Evolutionary conservation across 2,888 invertebrate species (phyloP).

Genomic region (Hylaea fasciaria): DNA sequence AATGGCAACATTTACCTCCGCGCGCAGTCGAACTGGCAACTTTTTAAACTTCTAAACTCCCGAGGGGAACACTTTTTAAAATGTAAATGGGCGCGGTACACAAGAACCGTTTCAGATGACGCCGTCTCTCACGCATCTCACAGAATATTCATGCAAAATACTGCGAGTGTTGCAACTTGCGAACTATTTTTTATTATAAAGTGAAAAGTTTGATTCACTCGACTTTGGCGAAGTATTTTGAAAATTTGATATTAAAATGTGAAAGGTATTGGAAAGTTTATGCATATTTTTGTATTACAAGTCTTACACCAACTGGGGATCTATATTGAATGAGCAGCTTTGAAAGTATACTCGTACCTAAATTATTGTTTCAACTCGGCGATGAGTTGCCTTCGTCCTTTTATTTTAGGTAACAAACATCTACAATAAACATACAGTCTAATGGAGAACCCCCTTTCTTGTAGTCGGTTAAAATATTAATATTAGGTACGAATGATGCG

Average conservation of each 20-base stretch:
- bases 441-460: too few relatives aligned
- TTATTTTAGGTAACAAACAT: too few relatives aligned
- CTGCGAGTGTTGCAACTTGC: constrained; percentile 40
- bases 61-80: constrained; percentile 44
- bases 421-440: too few relatives aligned
- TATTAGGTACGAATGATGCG: too few relatives aligned
- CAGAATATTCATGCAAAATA: constrained; percentile 56
- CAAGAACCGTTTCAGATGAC: constrained; percentile 51
- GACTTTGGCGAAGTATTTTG: constrained; percentile 19
- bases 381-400: too few relatives aligned
- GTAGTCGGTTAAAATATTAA: too few relatives aligned
- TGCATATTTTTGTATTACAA: constrained; percentile 11
- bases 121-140: constrained; percentile 48
- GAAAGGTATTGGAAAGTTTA: constrained; percentile 3
- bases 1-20: background rate
- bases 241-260: constrained; percentile 24
- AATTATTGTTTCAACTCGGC: too few relatives aligned
- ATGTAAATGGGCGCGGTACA: constrained; percentile 58
- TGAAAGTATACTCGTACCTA: background rate
- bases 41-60: constrained; percentile 7
- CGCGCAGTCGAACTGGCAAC: constrained; percentile 1
- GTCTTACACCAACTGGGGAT: background rate
- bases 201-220: constrained; percentile 31
- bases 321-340: background rate
- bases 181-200: constrained; percentile 41